A percentile compares a stretch with the other conserved stretches of the same genome.
phyloP scores from a whole-genome alignment of 2,113 vertebrate species.

The Macroglossus sobrinus region DNA sequence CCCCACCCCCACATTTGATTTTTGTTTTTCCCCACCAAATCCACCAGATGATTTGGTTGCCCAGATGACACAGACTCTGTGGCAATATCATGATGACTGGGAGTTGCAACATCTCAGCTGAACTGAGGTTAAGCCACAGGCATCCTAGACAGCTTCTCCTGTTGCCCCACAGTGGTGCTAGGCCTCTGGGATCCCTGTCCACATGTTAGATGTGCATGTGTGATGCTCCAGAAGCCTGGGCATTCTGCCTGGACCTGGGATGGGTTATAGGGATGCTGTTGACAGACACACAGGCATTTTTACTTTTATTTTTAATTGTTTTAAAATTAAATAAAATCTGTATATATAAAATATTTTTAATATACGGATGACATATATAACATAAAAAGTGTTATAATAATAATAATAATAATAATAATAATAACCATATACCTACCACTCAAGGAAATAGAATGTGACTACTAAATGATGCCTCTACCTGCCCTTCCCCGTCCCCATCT shows the following conservation, averaged over 20 bases:
- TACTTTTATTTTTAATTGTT: background rate
- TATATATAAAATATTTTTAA: background rate
- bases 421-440: background rate
- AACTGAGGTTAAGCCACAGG: conserved; percentile 27
- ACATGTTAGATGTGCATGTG: background rate
- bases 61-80: background rate
- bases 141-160: conserved; percentile 21
- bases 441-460: background rate
- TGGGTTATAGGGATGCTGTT: background rate
- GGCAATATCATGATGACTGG: background rate
- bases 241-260: background rate
- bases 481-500: background rate
- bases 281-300: background rate
- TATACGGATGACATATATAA: background rate
- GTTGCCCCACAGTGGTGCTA: background rate
- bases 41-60: background rate
- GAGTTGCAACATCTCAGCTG: background rate
- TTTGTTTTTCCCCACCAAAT: background rate
- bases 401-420: background rate
- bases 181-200: background rate
- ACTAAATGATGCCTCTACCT: background rate
- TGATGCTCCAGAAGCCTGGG: background rate
- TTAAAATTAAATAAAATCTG: background rate
- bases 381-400: background rate
- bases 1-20: background rate